Base-by-base conservation (phyloP, 2,888 invertebrate genomes). In the Phalangium opilio region DNA sequence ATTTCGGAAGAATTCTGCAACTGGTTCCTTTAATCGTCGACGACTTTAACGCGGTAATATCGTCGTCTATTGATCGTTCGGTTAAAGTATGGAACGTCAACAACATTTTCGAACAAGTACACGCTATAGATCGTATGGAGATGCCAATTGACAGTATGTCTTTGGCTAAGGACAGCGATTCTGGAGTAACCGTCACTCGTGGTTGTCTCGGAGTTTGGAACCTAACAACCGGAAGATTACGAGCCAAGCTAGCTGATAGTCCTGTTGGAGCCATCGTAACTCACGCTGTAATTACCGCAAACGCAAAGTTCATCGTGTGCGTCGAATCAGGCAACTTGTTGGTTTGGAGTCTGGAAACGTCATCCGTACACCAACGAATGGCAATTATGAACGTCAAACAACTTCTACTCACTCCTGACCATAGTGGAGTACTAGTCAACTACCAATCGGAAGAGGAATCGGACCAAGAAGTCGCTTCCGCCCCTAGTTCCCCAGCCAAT, bases 71-170 rank as follows among this genome's bases (percentile, higher is more conserved):
- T 43, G 96, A 98, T 67, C 76, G 95, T 50, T 90, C 91, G 0
- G 93, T 96, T 7, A 96, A 96, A 73, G 90, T 95, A 3, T 96
- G 96, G 96, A 96, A 96, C 65, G 90, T 98, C 48, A 91, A 95
- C 66, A 96, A 96, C 65, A 95, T 96, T 55, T 90, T 93, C 61
- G 95, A 96, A 63, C 90, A 93, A 66, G 91, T 93, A 0, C 90
- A 91, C 63, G 85, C 86, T 36, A 91, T 96, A 55, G 89, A 93
- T 61, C 72, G 93, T 8, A 91, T 95, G 63, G 96, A 96, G 63
- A 70, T 93, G 50, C 89, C 90, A 58, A 87, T 96, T 50, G 95
- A 96, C 65, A 78, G 81, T 18, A 83, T 96, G 42, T 59, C 63
- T 34, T 57, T 73, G 2, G 65, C 70, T 1, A 58, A 82, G 44